phyloP scores from a whole-genome alignment of 2,797 vertebrate species.

The Platalea minor region DNA sequence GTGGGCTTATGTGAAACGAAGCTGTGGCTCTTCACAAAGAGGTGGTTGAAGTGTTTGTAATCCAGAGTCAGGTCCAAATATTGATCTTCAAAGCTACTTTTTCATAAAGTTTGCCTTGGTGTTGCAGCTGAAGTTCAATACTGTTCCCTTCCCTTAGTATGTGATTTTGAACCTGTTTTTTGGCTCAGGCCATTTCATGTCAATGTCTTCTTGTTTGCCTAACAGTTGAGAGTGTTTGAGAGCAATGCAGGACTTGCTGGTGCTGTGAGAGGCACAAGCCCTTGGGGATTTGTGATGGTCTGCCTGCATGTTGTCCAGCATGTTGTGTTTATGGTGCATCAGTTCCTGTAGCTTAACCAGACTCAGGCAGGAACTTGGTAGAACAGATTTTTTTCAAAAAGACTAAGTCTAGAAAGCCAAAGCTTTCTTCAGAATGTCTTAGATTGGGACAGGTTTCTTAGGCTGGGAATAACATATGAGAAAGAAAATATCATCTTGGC shows the following conservation, averaged over 20 bases:
- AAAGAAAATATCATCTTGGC: not conserved
- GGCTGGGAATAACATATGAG: not conserved
- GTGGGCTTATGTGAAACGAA: rapidly evolving
- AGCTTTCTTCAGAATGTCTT: not conserved
- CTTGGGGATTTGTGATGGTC: not conserved
- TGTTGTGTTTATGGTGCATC: not conserved
- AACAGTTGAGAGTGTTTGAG: not conserved
- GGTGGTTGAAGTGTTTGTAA: not conserved
- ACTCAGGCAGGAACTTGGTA: not conserved
- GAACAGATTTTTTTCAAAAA: not conserved
- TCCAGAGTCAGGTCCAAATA: not conserved
- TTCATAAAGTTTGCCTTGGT: not conserved
- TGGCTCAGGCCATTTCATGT: not conserved
- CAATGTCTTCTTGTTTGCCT: not conserved
- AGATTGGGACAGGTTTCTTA: not conserved
- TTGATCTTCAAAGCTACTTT: not conserved
- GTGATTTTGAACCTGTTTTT: not conserved
- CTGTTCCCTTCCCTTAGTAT: not conserved
- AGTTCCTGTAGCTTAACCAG: not conserved
- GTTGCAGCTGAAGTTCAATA: not conserved
- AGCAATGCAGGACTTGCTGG: not conserved
- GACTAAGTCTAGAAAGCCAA: not conserved
- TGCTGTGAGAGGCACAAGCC: not conserved
- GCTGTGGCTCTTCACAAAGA: not conserved
- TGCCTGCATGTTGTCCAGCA: not conserved